Evolutionary conservation across 2,797 vertebrate genomes (phyloP), one percentile per base, ranked within the genome.

Genomic region (Leucoraja ocellata): DNA sequence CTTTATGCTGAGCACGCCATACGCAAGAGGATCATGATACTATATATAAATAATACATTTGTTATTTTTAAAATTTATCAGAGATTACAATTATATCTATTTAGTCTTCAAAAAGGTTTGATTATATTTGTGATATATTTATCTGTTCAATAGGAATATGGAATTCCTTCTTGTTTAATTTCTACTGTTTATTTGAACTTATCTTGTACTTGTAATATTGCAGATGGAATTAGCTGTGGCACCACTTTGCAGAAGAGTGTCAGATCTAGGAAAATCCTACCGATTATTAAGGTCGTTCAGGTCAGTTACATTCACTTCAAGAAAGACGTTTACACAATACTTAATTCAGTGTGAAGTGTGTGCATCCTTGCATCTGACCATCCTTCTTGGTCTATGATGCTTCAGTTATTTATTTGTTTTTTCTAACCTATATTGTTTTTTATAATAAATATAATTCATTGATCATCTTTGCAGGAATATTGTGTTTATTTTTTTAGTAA

Each of bases 211-310:
- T 93, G 94, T 94, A 76, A 7, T 94, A 91, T 95, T 95, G 84
- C 94, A 99, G 98, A 99, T 99, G 99, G 99, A 99, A 96, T 94
- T 99, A 95, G 98, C 98, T 0, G 97, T 99, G 58, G 98, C 97
- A 77, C 99, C 99, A 0, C 96, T 99, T 80, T 99, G 99, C 94
- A 97, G 98, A 93, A 96, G 98, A 93, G 98, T 99, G 46, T 98
- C 98, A 74, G 98, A 99, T 94, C 95, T 99, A 91, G 99, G 99
- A 36, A 98, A 96, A 65, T 96, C 97, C 0, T 99, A 99, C 96
- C 96, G 98, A 58, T 97, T 99, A 96, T 97, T 99, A 94, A 97
- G 99, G 94, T 98, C 98, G 0, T 99, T 99, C 96, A 97, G 99
- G 99, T 99, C 93, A 95, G 97, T 94, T 93, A 16, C 23, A 16